These are phyloP conservation scores for Forbesichthys agassizii DNA, from an alignment of 2,113 vertebrate genomes.

Conservation along the genomic window DNA sequence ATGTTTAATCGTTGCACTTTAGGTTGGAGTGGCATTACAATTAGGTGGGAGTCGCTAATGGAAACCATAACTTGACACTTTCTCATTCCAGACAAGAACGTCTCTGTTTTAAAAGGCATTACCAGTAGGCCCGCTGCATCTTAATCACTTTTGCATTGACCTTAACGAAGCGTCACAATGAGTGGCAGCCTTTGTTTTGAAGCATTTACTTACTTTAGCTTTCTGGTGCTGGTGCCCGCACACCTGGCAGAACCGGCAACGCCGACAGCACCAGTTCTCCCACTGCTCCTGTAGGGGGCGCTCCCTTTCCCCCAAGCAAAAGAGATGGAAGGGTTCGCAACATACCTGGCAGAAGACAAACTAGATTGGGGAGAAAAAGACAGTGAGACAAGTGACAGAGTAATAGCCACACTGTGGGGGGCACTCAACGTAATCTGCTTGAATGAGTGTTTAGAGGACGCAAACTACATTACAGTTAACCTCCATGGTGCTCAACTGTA, in stretches of 20 bases:
- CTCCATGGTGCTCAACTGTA: background rate
- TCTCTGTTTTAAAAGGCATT: too few relatives aligned
- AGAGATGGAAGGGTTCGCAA: slow-evolving; percentile 98
- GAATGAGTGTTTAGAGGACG: background rate
- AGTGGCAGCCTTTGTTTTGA: background rate
- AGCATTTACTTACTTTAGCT: slow-evolving; percentile 84
- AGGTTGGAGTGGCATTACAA: too few relatives aligned
- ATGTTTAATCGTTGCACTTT: too few relatives aligned
- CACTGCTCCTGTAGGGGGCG: slow-evolving; percentile 95
- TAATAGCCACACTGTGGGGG: background rate
- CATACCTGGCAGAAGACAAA: slow-evolving; percentile 99
- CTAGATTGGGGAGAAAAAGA: slow-evolving; percentile 63
- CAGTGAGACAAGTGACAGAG: background rate
- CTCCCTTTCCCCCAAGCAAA: slow-evolving; percentile 95
- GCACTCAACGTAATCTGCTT: background rate
- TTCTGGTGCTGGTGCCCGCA: slow-evolving; percentile 96
- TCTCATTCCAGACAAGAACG: too few relatives aligned
- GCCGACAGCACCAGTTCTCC: slow-evolving; percentile 98
- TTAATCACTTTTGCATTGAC: too few relatives aligned
- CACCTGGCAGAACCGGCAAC: slow-evolving; percentile 95
- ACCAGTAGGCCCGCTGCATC: too few relatives aligned
- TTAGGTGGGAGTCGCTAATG: too few relatives aligned
- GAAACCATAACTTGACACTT: too few relatives aligned
- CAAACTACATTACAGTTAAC: background rate
- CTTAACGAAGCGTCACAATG: too few relatives aligned